Conservation (phyloP, 2,113 vertebrate genomes). For the Picathartes gymnocephalus region DNA sequence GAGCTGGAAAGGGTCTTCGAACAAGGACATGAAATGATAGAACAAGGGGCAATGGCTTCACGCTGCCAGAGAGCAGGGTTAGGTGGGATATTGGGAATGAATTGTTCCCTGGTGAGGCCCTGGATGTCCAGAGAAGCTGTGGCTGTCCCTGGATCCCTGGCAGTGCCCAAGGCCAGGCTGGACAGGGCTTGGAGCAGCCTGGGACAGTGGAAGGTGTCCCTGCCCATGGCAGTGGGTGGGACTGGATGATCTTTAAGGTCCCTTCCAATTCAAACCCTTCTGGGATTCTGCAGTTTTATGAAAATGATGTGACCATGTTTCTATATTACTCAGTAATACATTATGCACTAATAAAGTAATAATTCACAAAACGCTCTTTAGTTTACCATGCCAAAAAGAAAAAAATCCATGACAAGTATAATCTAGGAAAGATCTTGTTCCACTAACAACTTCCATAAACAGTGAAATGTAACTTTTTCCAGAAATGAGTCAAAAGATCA, state of each 20-base stretch:
- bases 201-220: background rate
- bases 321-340: background rate
- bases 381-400: background rate
- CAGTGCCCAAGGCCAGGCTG: rapidly evolving
- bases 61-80: background rate
- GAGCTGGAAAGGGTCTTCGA: background rate
- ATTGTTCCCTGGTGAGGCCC: background rate
- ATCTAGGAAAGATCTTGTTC: conserved; percentile 13
- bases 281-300: background rate
- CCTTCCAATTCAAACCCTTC: background rate
- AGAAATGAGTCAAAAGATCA: conserved; percentile 9
- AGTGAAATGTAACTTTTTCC: background rate
- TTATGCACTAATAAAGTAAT: background rate
- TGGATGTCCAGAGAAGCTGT: background rate
- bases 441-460: background rate
- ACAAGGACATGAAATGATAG: background rate
- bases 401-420: background rate
- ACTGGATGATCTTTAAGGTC: background rate
- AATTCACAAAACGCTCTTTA: background rate
- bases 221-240: background rate
- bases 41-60: background rate
- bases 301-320: background rate
- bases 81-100: background rate
- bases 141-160: background rate
- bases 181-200: rapidly evolving